Evolutionary conservation across 2,113 vertebrate species (phyloP), one percentile per base, ranked within the genome.

Genomic region (Atrichornis clamosus): DNA sequence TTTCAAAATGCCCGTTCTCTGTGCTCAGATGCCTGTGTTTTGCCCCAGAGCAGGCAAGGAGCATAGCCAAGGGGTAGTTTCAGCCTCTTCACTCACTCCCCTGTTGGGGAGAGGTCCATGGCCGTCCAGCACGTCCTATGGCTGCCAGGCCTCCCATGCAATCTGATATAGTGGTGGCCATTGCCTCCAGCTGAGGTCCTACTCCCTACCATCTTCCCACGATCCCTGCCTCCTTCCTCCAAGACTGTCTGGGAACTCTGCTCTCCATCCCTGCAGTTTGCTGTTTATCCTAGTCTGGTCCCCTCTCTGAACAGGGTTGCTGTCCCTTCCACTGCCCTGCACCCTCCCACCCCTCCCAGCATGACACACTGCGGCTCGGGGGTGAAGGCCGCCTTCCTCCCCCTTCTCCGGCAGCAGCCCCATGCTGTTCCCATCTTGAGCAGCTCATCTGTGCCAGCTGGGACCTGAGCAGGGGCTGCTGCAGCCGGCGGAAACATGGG

Each of bases 71-170:
- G 33, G 35, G 22, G 14, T 21, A 64, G 53, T 39, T 22, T 53
- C 69, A 87, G 63, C 23, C 41, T 47, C 4, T 1, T 26, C 30
- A 21, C 62, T 64, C 6, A 0, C 7, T 76, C 20, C 30, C 20
- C 11, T 7, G 8, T 37, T 0, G 0, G 63, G 27, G 14, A 75
- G 49, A 35, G 30, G 6, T 74, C 74, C 0, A 0, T 32, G 69
- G 39, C 50, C 84, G 59, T 24, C 47, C 10, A 7, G 32, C 23
- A 8, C 2, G 6, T 65, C 37, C 85, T n/a, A 1, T 0, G 6
- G 56, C 59, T 58, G 42, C 55, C 0, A 1, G 7, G 10, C 8
- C 35, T 33, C 13, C 14, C 13, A 0, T 7, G 33, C 3, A 8
- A 13, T 44, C 46, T 76, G 47, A 33, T 7, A 3, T 0, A 32